A percentile compares a stretch with the other conserved stretches of the same genome.
Evolutionary conservation across 2,797 vertebrate species (phyloP).

Genomic region (Austrolebias charrua): DNA sequence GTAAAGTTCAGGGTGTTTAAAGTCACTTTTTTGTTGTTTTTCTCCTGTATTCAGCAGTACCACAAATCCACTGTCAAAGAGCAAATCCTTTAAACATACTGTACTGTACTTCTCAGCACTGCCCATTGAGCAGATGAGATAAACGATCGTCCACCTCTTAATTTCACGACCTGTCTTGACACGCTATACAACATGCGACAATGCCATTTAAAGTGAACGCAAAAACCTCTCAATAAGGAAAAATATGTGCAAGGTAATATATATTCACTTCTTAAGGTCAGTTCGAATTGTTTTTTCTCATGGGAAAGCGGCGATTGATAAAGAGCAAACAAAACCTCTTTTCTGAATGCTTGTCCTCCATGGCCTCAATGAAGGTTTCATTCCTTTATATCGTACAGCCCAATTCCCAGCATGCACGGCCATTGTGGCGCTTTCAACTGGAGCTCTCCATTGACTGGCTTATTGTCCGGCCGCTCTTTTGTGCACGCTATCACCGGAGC

Average conservation of each 20-base stretch:
- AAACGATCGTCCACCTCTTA: constrained; percentile 41
- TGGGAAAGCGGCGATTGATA: constrained; percentile 77
- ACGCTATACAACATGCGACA: constrained; percentile 32
- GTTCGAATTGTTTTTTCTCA: constrained; percentile 80
- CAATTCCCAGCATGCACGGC: constrained; percentile 81
- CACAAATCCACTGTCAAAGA: constrained; percentile 59
- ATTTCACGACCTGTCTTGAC: constrained; percentile 32
- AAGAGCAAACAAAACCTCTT: constrained; percentile 80
- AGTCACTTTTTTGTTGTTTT: constrained; percentile 20
- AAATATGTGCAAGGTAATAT: constrained; percentile 76
- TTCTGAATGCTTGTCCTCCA: constrained; percentile 80
- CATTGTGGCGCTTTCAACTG: constrained; percentile 80
- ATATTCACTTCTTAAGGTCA: constrained; percentile 81
- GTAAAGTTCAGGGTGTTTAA: constrained; percentile 59
- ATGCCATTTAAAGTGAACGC: constrained; percentile 52
- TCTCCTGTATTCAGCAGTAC: constrained; percentile 53
- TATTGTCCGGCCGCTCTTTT: constrained; percentile 79
- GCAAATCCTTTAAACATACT: constrained; percentile 64
- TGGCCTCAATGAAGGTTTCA: constrained; percentile 78
- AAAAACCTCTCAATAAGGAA: constrained; percentile 55
- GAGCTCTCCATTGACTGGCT: constrained; percentile 81
- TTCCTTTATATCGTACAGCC: constrained; percentile 80
- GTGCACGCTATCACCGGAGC: constrained; percentile 76
- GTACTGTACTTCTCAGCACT: constrained; percentile 63
- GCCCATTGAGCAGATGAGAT: constrained; percentile 34